Evolutionary conservation across 2,797 vertebrate genomes (phyloP).

Genomic region (Moxostoma hubbsi): DNA sequence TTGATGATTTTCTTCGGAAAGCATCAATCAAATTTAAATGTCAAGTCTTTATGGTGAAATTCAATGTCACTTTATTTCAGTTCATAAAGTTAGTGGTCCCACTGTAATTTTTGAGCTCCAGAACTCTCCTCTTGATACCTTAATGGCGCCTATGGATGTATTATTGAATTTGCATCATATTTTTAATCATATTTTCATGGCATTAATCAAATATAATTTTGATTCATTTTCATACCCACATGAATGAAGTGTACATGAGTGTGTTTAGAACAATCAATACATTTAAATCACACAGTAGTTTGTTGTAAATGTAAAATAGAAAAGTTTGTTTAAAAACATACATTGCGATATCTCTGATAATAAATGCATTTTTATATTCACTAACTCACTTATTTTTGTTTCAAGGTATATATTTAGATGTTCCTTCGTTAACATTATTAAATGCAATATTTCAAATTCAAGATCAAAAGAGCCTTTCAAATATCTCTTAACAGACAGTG

Average conservation of each 20-base stretch:
- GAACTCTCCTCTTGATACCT: constrained; percentile 19
- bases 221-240: constrained; percentile 2
- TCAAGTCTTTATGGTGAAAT: constrained; percentile 31
- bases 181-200: constrained; percentile 44
- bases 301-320: too few relatives aligned
- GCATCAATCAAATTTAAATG: constrained; percentile 56
- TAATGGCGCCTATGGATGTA: constrained; percentile 10
- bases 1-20: constrained; percentile 50
- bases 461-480: not conserved
- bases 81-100: constrained; percentile 19
- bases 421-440: not conserved
- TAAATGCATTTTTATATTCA: too few relatives aligned
- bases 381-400: not conserved
- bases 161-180: constrained; percentile 25
- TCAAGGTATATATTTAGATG: not conserved
- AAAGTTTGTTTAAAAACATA: too few relatives aligned
- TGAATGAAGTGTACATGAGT: not conserved
- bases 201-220: constrained; percentile 41
- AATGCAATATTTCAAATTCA: not conserved
- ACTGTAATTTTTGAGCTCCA: constrained; percentile 12
- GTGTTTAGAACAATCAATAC: not conserved
- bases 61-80: constrained; percentile 25
- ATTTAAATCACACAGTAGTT: too few relatives aligned
- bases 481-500: not conserved
- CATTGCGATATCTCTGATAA: too few relatives aligned